Conservation (phyloP, 2,797 vertebrate genomes). For the Phrynocephalus guinanensis region DNA sequence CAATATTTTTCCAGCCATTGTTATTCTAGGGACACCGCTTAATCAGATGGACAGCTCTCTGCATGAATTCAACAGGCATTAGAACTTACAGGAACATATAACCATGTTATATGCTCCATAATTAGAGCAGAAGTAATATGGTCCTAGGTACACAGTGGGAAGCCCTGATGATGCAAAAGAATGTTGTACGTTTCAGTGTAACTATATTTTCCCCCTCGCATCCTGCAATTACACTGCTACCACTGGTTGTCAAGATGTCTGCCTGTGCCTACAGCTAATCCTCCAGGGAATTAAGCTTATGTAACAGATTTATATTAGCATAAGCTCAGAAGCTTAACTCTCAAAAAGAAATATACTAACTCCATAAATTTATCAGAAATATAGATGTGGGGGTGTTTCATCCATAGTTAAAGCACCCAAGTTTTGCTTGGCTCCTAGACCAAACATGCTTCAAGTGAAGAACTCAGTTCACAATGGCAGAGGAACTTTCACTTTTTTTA, state of each 20-base stretch:
- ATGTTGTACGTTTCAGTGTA: slow-evolving; percentile 1
- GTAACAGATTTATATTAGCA: slow-evolving; percentile 10
- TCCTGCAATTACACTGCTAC: fast-evolving
- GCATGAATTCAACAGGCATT: slow-evolving; percentile 8
- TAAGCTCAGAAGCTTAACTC: slow-evolving; percentile 30
- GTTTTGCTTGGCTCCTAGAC: slow-evolving; percentile 22
- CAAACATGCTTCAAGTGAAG: slow-evolving; percentile 4
- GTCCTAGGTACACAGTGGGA: background rate
- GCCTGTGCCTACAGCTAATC: slow-evolving; percentile 12
- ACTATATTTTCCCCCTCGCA: background rate
- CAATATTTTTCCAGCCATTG: background rate
- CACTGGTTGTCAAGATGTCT: slow-evolving; percentile 32
- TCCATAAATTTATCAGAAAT: background rate
- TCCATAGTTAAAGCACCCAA: background rate
- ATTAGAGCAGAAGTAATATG: background rate
- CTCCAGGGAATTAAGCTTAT: slow-evolving; percentile 28
- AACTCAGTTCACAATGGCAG: background rate
- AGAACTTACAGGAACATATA: background rate
- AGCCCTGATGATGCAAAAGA: background rate
- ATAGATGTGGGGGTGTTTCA: background rate
- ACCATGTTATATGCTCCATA: background rate
- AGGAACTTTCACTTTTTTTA: background rate
- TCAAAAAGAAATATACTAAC: slow-evolving; percentile 4
- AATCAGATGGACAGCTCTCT: slow-evolving; percentile 6
- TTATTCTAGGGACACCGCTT: background rate